Base-by-base conservation (phyloP, 2,888 invertebrate genomes). In the Subacronicta megacephala region DNA sequence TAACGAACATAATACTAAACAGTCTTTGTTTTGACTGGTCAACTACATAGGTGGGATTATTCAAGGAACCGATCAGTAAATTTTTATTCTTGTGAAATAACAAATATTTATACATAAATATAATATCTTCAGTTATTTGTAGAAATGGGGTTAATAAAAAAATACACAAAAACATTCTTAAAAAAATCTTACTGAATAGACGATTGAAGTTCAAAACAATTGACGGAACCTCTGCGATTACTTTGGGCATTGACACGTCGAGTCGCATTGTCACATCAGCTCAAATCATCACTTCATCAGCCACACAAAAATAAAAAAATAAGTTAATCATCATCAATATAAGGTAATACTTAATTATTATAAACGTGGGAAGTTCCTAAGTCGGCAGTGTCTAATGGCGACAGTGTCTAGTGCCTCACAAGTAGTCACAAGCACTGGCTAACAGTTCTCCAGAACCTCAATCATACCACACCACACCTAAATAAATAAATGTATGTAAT, bases 401-500 rank as follows among this genome's bases (percentile, higher is more conserved):
- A 80, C 80, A 73, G 80, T 80, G 80, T 81, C 79, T 76, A 73
- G 83, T 83, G 85, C 84, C 83, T 80, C 83, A 77, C 80, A 78
- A 84, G 83, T 82, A 83, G 82, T 80, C 83, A 78, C 80, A 79
- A 84, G 83, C 82, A 83, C 83, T 83, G 81, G 82, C 83, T 84
- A 81, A 77, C 73, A 79, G 81, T 87, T 85, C 80, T 82, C 82
- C 75, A 81, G 83, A 90, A 88, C 85, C 84, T 85, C 88, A 87
- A 86, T 85, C 87, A 86, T 87, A 85, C 86, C 87, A 87, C 85
- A 83, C 83, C 82, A 82, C 87, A 85, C 81, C 81, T 89, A 91
- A 93, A 93, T 93, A 94, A 93, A 92, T 93, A 92, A 89, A 88
- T 90, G 88, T 90, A 90, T 88, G 90, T 88, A 89, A 89, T 90